A percentile compares a stretch with the other conserved stretches of the same genome.
Evolutionary conservation across 2,797 vertebrate species (phyloP).

Genomic region (Phataginus tetradactyla): DNA sequence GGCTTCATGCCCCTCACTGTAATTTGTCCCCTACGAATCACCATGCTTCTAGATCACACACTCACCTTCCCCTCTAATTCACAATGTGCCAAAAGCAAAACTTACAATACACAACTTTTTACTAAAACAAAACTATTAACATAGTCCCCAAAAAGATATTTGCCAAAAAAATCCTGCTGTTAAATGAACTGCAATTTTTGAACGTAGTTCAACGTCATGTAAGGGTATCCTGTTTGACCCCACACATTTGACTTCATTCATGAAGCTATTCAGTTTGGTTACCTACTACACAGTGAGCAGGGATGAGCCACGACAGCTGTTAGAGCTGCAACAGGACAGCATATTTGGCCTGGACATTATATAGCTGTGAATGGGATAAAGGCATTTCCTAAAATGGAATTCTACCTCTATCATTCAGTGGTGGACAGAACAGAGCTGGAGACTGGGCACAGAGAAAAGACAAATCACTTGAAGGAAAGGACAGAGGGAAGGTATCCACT

Average conservation of each 20-base stretch:
- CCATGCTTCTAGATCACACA: not conserved
- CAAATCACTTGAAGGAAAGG: not conserved
- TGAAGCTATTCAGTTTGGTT: not conserved
- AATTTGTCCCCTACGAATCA: not conserved
- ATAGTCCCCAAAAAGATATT: not conserved
- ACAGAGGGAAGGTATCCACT: not conserved
- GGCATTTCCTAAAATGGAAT: not conserved
- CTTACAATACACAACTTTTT: not conserved
- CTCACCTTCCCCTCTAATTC: not conserved
- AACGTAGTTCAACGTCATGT: not conserved
- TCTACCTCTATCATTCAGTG: not conserved
- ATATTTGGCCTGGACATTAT: not conserved
- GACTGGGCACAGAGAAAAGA: not conserved
- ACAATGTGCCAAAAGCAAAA: not conserved
- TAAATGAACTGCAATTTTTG: not conserved
- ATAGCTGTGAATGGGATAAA: not conserved
- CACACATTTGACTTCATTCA: not conserved
- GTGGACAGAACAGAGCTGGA: not conserved
- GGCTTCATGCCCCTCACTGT: not conserved
- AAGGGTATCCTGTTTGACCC: not conserved
- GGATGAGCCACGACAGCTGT: not conserved
- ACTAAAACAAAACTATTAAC: slow-evolving; percentile 15
- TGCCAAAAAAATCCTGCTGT: not conserved
- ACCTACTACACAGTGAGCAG: not conserved
- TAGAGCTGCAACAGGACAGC: not conserved